Conservation (phyloP, 2,797 vertebrate species). For the Trematomus bernacchii region DNA sequence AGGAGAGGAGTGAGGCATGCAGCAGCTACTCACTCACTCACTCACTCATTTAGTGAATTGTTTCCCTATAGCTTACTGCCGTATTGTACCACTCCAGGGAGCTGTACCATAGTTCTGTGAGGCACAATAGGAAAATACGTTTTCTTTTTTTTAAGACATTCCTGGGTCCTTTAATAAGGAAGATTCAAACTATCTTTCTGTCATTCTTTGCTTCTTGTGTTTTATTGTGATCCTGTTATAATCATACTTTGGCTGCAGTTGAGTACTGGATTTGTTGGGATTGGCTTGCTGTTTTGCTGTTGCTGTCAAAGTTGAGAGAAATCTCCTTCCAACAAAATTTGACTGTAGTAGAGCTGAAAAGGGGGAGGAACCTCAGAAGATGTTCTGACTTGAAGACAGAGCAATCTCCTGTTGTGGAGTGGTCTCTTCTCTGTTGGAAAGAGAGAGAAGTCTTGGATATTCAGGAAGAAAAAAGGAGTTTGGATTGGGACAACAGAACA, state of each 20-base stretch:
- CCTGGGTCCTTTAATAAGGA: slow-evolving; percentile 13
- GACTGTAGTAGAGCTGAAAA: slow-evolving; percentile 37
- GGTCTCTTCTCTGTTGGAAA: slow-evolving; percentile 24
- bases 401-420: slow-evolving; percentile 18
- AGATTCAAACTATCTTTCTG: not conserved
- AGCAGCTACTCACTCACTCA: slow-evolving; percentile 40
- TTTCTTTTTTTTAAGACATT: slow-evolving; percentile 22
- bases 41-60: slow-evolving; percentile 51
- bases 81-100: slow-evolving; percentile 6
- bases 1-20: slow-evolving; percentile 60
- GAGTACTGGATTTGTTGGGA: slow-evolving; percentile 16
- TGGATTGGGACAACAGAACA: not conserved
- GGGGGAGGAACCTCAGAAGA: slow-evolving; percentile 45
- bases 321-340: slow-evolving; percentile 26
- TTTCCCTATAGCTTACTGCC: slow-evolving; percentile 32
- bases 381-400: slow-evolving; percentile 53
- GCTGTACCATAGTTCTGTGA: slow-evolving; percentile 1
- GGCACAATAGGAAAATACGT: not conserved
- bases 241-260: slow-evolving; percentile 25
- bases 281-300: slow-evolving; percentile 34
- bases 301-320: slow-evolving; percentile 32
- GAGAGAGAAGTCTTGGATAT: not conserved
- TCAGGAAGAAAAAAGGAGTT: slow-evolving; percentile 1
- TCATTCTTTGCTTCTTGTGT: slow-evolving; percentile 11
- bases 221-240: slow-evolving; percentile 25